Evolutionary conservation across 1,140 invertebrate genomes (phyloP), one percentile per base, ranked within the genome.

Genomic region (Drosophila suzukii): DNA sequence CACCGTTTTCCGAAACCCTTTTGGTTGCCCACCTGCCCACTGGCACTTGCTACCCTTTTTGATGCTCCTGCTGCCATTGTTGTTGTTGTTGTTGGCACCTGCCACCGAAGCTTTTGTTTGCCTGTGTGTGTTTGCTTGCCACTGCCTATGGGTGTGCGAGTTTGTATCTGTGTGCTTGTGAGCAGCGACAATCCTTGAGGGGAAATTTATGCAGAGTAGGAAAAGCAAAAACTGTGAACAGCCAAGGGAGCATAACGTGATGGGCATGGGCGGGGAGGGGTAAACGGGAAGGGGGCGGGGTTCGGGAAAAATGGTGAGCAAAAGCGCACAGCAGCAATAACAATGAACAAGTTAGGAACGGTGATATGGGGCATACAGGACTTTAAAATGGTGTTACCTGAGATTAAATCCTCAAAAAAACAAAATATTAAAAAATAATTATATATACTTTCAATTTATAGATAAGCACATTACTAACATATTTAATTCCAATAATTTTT

Each of bases 171-270:
- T 61, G 43, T 75, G 34, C 58, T 41, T 49, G 56, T 17, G 46
- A 76, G 66, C 67, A 55, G 57, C 83, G 63, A 76, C 79, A 89
- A 88, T 83, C 79, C 84, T 89, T 88, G 68, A 84, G 84, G 84
- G 84, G 62, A 88, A 88, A 88, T 88, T 88, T 88, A 88, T 88
- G 84, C 84, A 81, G 63, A 88, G 78, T 63, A 76, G 73, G 63
- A 75, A 81, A 67, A 56, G 50, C 67, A 57, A 59, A 60, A 66
- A 68, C 60, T 68, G 65, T 66, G 47, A 68, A 66, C 60, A 44
- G 60, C 47, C 65, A 30, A 38, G 65, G 60, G 65, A 68, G 65
- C 65, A 20, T 30, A 38, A 65, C 7, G 60, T 13, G 27, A 43
- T 17, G 38, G 71, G 44, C 8, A 30, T 6, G 20, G 32, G 36